These are phyloP conservation scores for Hydrozoanthus gracilis DNA, from an alignment of 92 coral and sea anemone genomes.

Conservation along the genomic window DNA sequence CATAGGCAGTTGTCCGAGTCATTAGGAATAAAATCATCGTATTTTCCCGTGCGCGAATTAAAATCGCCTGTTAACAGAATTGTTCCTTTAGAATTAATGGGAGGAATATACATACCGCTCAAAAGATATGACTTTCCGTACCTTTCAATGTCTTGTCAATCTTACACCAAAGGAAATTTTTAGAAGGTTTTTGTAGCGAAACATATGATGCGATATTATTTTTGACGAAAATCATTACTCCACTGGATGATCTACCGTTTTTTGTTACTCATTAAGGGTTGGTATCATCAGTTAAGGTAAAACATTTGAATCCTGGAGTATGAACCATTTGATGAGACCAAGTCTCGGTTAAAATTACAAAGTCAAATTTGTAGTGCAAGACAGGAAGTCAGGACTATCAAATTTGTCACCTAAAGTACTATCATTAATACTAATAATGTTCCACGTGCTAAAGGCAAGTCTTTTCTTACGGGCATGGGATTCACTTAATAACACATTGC, in stretches of 20 bases:
- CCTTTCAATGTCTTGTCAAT: too few species aligned
- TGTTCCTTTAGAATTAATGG: too few species aligned
- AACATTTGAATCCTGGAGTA: conserved; percentile 11
- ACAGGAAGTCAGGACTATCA: conserved; percentile 27
- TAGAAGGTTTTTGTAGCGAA: background rate
- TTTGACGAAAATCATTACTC: too few species aligned
- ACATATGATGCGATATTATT: too few species aligned
- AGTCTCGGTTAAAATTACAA: background rate
- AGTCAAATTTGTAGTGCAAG: conserved; percentile 2
- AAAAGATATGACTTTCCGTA: too few species aligned
- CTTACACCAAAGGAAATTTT: conserved; percentile 8
- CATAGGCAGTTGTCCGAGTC: too few species aligned
- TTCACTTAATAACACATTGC: conserved; percentile 14
- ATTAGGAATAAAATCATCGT: too few species aligned
- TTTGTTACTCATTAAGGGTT: too few species aligned
- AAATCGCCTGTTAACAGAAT: too few species aligned
- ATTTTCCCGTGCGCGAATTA: too few species aligned
- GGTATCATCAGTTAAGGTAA: background rate
- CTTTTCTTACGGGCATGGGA: conserved; percentile 28
- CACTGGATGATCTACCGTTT: too few species aligned
- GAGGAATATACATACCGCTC: too few species aligned
- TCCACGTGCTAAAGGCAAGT: conserved; percentile 20
- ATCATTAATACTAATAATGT: conserved; percentile 23
- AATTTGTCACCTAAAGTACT: conserved; percentile 1
- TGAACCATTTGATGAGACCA: background rate